Conservation (phyloP, 2,888 invertebrate species). For the Panzeria rudis region DNA sequence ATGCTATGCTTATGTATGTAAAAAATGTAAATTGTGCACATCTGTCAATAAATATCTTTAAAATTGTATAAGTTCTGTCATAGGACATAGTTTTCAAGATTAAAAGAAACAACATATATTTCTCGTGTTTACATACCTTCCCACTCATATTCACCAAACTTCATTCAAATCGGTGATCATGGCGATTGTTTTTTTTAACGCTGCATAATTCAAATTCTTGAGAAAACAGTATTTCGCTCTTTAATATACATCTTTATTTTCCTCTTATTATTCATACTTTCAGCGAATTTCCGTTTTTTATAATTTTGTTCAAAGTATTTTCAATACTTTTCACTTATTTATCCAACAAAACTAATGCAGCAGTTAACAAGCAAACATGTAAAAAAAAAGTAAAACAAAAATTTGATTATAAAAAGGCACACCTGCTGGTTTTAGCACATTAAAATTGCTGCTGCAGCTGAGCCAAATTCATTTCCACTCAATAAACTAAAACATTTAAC, state of each 20-base stretch:
- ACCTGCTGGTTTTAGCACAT: conserved; percentile 68
- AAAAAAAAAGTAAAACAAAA: conserved; percentile 14
- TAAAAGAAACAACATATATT: no score
- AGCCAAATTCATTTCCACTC: conserved; percentile 40
- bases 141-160: no score
- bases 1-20: no score
- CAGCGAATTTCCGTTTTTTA: conserved; percentile 2
- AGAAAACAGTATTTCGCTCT: background rate
- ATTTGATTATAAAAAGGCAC: conserved; percentile 46
- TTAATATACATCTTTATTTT: background rate
- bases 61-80: no score
- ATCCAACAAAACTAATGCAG: background rate
- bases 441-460: conserved; percentile 47
- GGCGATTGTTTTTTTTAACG: no score
- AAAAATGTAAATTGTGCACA: no score
- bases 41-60: no score
- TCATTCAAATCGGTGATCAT: no score
- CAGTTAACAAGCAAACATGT: background rate
- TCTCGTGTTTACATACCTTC: no score
- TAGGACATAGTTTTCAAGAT: no score
- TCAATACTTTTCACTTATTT: background rate
- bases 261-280: background rate
- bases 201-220: background rate
- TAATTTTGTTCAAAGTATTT: conserved; percentile 8
- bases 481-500: conserved; percentile 54